phyloP scores from a whole-genome alignment of 2,113 vertebrate species.

The Centropus bengalensis region DNA sequence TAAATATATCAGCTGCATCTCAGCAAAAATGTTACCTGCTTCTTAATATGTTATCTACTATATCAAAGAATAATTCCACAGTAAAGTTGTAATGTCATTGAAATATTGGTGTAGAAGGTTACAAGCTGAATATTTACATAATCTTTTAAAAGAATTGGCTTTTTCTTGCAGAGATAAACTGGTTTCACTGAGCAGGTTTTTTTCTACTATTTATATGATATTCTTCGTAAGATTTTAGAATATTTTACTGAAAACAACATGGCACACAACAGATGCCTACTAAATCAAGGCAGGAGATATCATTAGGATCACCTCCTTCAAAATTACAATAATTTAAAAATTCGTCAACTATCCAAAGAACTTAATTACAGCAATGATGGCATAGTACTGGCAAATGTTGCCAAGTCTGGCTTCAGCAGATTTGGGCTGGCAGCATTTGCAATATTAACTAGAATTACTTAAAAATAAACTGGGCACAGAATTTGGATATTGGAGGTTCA shows the following conservation, averaged over 20 bases:
- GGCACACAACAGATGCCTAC: constrained; percentile 2
- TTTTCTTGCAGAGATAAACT: constrained; percentile 49
- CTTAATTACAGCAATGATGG: neutral
- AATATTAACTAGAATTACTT: neutral
- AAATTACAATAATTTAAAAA: neutral
- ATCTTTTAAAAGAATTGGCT: constrained; percentile 68
- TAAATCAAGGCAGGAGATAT: constrained; percentile 40
- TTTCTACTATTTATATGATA: neutral
- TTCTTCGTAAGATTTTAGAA: constrained; percentile 11
- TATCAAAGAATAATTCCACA: neutral
- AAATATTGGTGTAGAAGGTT: constrained; percentile 10
- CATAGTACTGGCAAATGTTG: neutral
- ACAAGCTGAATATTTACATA: constrained; percentile 57
- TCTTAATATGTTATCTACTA: neutral
- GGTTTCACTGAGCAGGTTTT: constrained; percentile 5
- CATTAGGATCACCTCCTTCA: neutral
- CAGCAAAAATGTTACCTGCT: neutral
- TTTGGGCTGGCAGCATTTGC: neutral
- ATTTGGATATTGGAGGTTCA: neutral
- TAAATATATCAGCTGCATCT: neutral
- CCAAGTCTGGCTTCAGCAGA: neutral
- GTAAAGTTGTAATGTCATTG: neutral
- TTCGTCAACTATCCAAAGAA: neutral
- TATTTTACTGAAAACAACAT: constrained; percentile 55
- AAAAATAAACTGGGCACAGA: neutral